A percentile compares a stretch with the other conserved stretches of the same genome.
phyloP scores from a whole-genome alignment of 2,888 invertebrate genomes.

The Lydus trimaculatus region DNA sequence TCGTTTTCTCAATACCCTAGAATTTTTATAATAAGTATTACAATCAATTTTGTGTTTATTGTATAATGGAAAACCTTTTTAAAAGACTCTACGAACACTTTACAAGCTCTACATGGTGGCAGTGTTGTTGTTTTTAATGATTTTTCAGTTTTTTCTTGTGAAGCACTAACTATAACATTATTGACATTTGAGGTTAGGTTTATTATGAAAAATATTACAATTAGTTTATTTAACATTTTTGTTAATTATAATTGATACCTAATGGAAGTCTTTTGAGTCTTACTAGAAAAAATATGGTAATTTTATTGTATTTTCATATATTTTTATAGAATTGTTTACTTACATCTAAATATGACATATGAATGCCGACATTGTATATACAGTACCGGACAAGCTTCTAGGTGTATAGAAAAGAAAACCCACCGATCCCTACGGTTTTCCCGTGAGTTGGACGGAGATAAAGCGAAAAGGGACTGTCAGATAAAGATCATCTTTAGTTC shows the following conservation, averaged over 20 bases:
- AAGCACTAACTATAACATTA: conserved; percentile 14
- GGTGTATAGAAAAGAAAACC: no score
- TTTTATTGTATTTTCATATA: background rate
- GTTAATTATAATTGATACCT: conserved; percentile 7
- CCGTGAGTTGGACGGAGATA: no score
- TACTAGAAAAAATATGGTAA: background rate
- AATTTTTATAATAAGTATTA: conserved; percentile 9
- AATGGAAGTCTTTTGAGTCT: background rate
- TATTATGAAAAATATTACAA: conserved; percentile 14
- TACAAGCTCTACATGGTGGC: conserved; percentile 83
- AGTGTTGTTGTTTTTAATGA: conserved; percentile 49
- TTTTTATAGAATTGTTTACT: background rate
- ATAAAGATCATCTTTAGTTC: no score
- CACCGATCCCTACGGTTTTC: no score
- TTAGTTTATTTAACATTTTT: conserved; percentile 15
- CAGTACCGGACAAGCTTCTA: no score
- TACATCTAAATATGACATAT: background rate
- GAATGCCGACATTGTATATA: background rate
- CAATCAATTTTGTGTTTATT: background rate
- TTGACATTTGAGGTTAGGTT: conserved; percentile 28
- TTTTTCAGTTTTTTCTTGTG: conserved; percentile 14
- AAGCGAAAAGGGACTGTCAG: no score
- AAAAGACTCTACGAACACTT: conserved; percentile 76
- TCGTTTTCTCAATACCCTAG: conserved; percentile 80
- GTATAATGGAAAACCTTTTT: conserved; percentile 61